Conservation (phyloP, 2,797 vertebrate species). For the Enteromius afrohamiltoni region DNA sequence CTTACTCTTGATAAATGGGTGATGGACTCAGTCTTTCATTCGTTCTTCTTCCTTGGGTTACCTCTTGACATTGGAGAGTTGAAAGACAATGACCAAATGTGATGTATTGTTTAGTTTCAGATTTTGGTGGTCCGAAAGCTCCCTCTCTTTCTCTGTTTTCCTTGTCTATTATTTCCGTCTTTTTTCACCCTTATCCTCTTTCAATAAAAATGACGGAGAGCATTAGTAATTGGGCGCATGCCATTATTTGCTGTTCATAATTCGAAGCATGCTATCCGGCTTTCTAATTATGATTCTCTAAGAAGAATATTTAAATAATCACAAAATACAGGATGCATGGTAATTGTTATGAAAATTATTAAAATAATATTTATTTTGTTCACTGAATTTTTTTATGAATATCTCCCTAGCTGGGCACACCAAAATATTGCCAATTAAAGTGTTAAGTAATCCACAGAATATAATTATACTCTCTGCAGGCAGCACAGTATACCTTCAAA, state of each 20-base stretch:
- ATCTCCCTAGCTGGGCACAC: conserved; percentile 21
- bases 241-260: conserved; percentile 36
- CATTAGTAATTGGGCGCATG: conserved; percentile 22
- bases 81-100: conserved; percentile 44
- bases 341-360: conserved; percentile 30
- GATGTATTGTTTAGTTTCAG: conserved; percentile 17
- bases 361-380: conserved; percentile 14
- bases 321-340: neutral
- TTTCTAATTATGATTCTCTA: conserved; percentile 36
- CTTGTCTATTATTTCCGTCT: conserved; percentile 11
- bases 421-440: conserved; percentile 23
- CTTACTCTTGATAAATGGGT: conserved; percentile 81
- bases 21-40: conserved; percentile 59
- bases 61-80: conserved; percentile 29
- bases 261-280: conserved; percentile 23
- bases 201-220: neutral
- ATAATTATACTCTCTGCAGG: conserved; percentile 25
- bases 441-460: conserved; percentile 16
- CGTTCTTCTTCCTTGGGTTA: conserved; percentile 60
- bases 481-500: neutral
- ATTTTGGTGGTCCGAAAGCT: neutral
- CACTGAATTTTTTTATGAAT: neutral
- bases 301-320: conserved; percentile 3
- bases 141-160: neutral
- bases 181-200: conserved; percentile 1